Conservation (phyloP, 2,113 vertebrate species). For the Vimba vimba region DNA sequence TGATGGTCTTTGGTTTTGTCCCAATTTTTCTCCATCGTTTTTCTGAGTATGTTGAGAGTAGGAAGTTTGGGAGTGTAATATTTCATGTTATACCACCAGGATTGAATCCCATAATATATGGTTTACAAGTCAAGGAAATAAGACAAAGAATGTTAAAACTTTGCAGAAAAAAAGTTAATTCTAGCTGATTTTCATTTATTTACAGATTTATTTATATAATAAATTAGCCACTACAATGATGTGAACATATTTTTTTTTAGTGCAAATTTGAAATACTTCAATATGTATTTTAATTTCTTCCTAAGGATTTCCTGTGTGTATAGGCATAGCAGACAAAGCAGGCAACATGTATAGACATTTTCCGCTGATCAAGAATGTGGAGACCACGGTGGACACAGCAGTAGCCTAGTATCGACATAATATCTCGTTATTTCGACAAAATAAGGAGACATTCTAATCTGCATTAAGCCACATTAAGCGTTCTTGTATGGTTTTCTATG, state of each 20-base stretch:
- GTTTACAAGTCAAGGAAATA: slow-evolving; percentile 63
- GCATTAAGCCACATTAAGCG: too few species aligned
- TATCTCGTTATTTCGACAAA: too few species aligned
- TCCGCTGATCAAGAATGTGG: too few species aligned
- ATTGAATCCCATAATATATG: slow-evolving; percentile 63
- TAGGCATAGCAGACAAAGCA: neutral
- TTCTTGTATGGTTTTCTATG: too few species aligned
- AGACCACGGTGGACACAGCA: too few species aligned
- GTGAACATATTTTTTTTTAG: too few species aligned
- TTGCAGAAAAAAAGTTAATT: slow-evolving; percentile 26
- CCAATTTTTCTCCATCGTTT: slow-evolving; percentile 59
- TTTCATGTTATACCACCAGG: slow-evolving; percentile 52
- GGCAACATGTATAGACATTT: neutral
- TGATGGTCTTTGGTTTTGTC: slow-evolving; percentile 32
- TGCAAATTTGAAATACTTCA: neutral
- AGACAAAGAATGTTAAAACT: slow-evolving; percentile 49
- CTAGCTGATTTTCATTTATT: neutral
- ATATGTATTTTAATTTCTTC: neutral
- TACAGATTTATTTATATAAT: too few species aligned
- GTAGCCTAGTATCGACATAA: too few species aligned
- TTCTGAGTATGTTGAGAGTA: slow-evolving; percentile 5
- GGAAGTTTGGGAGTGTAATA: slow-evolving; percentile 56
- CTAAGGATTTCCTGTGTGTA: neutral
- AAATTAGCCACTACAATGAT: too few species aligned
- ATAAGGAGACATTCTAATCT: too few species aligned